Evolutionary conservation across 2,113 vertebrate genomes (phyloP), one percentile per base, ranked within the genome.

Genomic region (Triplophysa tibetana): DNA sequence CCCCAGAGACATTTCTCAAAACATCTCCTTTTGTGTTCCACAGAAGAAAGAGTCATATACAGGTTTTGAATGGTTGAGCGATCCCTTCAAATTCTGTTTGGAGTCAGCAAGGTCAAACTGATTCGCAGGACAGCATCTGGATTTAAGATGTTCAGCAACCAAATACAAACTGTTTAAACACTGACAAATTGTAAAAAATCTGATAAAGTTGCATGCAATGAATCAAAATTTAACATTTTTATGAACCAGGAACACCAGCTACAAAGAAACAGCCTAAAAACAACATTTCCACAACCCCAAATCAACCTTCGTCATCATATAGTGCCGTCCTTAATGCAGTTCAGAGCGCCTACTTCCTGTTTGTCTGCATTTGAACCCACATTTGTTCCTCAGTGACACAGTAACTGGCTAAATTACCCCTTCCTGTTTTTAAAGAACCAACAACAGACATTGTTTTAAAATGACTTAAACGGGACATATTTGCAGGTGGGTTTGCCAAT

Each of bases 171-270:
- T 21, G 41, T 29, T 70, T 0, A 69, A 54, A 54, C 52, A 21
- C 41, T 23, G 45, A 45, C 17, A 43, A 58, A 54, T 48, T 38
- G 23, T 50, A 50, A 4, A 65, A 56, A 58, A 54, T 21, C 52
- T 75, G 50, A 81, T 75, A 78, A 79, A 78, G 56, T 41, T 54
- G 24, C 8, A 48, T 63, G 8, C 10, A 38, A 50, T 68, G 67
- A 68, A 69, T 70, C 77, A 68, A 63, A n/a, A 24, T 56, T 26
- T 9, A 33, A 4, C 62, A 12, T 38, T 66, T 79, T 29, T 24
- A 41, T 48, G 74, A 73, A 73, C 62, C 77, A 80, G 66, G 77
- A 73, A 73, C 68, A 41, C 48, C 72, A 23, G 21, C 24, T 43
- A 64, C n/a, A 62, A 24, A 65, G 5, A 58, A 50, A 69, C 19